These are phyloP conservation scores for Falco peregrinus DNA, from an alignment of 2,797 vertebrate species.

Conservation along the genomic window DNA sequence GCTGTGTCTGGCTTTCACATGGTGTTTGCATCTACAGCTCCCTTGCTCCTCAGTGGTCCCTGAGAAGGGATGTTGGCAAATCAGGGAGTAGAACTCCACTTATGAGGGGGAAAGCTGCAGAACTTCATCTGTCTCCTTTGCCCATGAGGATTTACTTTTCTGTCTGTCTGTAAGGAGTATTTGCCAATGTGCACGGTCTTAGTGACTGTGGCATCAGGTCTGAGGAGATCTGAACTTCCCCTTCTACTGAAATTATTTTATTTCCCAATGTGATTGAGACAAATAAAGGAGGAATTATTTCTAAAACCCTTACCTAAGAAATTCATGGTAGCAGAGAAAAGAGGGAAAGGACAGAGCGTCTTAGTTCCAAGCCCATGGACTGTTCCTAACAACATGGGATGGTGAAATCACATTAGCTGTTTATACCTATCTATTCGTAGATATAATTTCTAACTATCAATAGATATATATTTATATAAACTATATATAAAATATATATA, in stretches of 20 bases:
- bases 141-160: neutral
- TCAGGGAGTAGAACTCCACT: neutral
- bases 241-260: neutral
- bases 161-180: neutral
- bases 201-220: neutral
- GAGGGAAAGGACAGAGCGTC: neutral
- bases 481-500: no score
- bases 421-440: neutral
- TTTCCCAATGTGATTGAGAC: neutral
- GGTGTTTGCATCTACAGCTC: neutral
- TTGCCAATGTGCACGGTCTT: rapidly evolving
- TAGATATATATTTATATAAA: neutral
- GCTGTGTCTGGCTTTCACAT: neutral
- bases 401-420: neutral
- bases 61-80: neutral
- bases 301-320: neutral
- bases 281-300: neutral
- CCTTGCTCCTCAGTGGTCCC: neutral
- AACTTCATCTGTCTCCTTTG: neutral
- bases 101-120: neutral
- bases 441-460: neutral
- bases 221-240: neutral
- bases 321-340: neutral
- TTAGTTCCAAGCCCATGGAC: neutral
- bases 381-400: neutral